phyloP scores from a whole-genome alignment of 2,113 vertebrate genomes.

The Centropus bengalensis region DNA sequence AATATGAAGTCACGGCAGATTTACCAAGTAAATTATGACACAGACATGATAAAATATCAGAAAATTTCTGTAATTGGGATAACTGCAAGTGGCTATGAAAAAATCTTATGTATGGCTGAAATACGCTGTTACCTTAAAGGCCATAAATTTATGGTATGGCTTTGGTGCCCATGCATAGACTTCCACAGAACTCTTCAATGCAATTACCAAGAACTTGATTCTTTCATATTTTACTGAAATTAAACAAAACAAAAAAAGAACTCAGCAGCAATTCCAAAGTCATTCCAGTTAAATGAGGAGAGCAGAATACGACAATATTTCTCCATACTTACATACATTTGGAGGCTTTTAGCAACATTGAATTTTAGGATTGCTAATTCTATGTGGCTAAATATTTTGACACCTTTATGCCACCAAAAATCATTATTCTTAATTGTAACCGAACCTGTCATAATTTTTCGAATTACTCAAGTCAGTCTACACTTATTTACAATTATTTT shows the following conservation, averaged over 20 bases:
- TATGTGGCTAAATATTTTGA: neutral
- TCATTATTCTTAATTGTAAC: neutral
- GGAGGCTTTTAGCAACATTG: neutral
- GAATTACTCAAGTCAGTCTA: neutral
- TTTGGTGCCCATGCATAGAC: slow-evolving; percentile 99
- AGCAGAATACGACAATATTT: neutral
- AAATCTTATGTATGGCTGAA: neutral
- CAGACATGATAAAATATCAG: neutral
- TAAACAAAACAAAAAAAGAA: neutral
- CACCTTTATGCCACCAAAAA: neutral
- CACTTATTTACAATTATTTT: neutral
- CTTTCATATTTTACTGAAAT: slow-evolving; percentile 96
- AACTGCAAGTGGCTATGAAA: neutral
- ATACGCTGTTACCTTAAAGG: slow-evolving; percentile 90
- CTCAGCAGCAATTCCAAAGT: slow-evolving; percentile 8
- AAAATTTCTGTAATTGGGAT: neutral
- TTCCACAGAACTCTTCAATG: slow-evolving; percentile 98
- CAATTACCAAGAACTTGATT: slow-evolving; percentile 98
- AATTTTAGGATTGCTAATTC: neutral
- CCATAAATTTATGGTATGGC: slow-evolving; percentile 99
- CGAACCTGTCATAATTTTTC: neutral
- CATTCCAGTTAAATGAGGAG: neutral
- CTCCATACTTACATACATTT: neutral
- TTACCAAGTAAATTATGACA: neutral
- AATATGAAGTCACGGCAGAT: neutral